These are phyloP conservation scores for Samia ricini DNA, from an alignment of 1,140 invertebrate genomes.

Conservation along the genomic window DNA sequence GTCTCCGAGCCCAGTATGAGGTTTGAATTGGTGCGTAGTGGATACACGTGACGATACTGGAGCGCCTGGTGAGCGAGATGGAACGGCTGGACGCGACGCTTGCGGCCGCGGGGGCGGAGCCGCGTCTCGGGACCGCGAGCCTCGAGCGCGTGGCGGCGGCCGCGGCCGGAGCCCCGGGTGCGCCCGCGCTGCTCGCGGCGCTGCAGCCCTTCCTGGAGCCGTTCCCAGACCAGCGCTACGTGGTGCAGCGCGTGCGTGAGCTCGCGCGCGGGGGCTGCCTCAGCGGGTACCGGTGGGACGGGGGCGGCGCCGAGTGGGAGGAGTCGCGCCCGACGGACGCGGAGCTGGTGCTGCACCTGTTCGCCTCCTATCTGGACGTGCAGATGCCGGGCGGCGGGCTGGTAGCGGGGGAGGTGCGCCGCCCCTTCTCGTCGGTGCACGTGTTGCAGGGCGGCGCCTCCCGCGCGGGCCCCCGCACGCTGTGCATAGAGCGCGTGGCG, in stretches of 20 bases:
- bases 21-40: slow-evolving; percentile 76
- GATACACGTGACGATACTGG: slow-evolving; percentile 86
- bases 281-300: slow-evolving; percentile 88
- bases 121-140: slow-evolving; percentile 9
- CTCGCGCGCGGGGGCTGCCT: slow-evolving; percentile 87
- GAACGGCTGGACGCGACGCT: slow-evolving; percentile 81
- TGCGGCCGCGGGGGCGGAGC: slow-evolving; percentile 77
- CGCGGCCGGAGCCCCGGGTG: slow-evolving; percentile 2
- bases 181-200: slow-evolving; percentile 69
- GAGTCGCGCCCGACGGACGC: slow-evolving; percentile 86
- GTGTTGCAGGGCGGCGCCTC: no score
- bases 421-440: slow-evolving; percentile 31
- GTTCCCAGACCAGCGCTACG: slow-evolving; percentile 88
- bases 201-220: slow-evolving; percentile 86
- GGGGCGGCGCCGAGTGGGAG: slow-evolving; percentile 84
- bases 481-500: slow-evolving; percentile 39
- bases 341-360: slow-evolving; percentile 86
- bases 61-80: slow-evolving; percentile 82
- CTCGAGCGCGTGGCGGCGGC: slow-evolving; percentile 18
- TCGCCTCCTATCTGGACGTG: slow-evolving; percentile 88
- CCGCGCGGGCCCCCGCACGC: slow-evolving; percentile 24
- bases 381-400: slow-evolving; percentile 76
- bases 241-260: slow-evolving; percentile 81
- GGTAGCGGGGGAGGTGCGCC: no score
- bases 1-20: neutral